Evolutionary conservation across 2,797 vertebrate genomes (phyloP).

Genomic region (Tiaroga cobitis): DNA sequence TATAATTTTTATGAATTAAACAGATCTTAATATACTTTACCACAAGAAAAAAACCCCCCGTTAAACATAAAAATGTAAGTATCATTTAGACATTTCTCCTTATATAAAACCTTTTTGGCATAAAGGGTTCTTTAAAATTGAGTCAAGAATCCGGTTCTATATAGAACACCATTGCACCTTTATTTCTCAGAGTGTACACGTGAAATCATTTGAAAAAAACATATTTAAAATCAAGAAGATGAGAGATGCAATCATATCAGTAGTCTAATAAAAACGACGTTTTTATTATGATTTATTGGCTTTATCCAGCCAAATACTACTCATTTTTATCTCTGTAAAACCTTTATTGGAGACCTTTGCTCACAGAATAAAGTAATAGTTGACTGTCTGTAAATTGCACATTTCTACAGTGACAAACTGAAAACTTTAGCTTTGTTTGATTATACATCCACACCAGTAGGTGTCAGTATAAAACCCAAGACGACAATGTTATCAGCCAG

Average conservation of each 20-base stretch:
- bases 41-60: too few species aligned
- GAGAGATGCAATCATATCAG: background rate
- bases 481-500: background rate
- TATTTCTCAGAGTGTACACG: background rate
- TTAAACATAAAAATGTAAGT: too few species aligned
- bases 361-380: background rate
- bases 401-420: background rate
- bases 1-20: background rate
- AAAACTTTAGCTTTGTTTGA: background rate
- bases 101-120: background rate
- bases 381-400: background rate
- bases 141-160: background rate
- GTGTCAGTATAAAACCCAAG: background rate
- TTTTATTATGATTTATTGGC: background rate
- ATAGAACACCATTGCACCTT: background rate
- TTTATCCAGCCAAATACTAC: background rate
- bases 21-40: too few species aligned
- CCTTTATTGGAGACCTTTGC: background rate
- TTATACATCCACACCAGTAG: background rate
- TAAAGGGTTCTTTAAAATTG: background rate
- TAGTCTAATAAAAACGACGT: background rate
- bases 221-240: background rate
- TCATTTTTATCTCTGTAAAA: background rate
- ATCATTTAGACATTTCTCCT: background rate
- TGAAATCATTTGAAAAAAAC: background rate